Conservation (phyloP, 1,140 invertebrate genomes). For the Polypedilum vanderplanki region DNA sequence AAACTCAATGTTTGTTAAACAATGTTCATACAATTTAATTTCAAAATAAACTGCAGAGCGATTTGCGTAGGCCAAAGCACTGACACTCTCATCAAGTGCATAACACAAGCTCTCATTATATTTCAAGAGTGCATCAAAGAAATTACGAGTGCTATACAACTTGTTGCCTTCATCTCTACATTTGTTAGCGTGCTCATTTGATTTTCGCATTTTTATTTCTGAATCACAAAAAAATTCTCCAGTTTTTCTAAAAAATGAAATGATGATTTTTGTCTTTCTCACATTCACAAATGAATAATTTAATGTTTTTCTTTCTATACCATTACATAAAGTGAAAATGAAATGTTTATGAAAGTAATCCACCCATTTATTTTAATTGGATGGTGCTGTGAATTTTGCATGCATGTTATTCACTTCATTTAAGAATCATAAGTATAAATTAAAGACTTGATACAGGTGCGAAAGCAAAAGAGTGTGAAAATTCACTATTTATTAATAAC, state of each 20-base stretch:
- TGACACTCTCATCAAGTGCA: background rate
- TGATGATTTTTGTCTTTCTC: too few species aligned
- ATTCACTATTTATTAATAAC: too few species aligned
- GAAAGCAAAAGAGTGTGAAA: too few species aligned
- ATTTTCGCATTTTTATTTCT: background rate
- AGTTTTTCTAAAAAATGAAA: background rate
- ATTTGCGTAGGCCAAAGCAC: constrained; percentile 29
- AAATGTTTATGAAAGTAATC: too few species aligned
- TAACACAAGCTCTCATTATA: constrained; percentile 30
- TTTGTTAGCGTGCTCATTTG: background rate
- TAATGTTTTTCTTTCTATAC: too few species aligned
- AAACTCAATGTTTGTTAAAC: constrained; percentile 27
- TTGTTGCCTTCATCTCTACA: background rate
- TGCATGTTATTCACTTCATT: too few species aligned
- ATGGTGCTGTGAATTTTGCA: too few species aligned
- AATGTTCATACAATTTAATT: constrained; percentile 23
- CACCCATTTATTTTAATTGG: too few species aligned
- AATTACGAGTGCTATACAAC: background rate
- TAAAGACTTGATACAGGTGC: too few species aligned
- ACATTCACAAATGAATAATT: too few species aligned
- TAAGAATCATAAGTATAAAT: too few species aligned
- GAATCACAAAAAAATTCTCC: background rate
- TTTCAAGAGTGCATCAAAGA: constrained; percentile 11
- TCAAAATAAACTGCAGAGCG: constrained; percentile 8
- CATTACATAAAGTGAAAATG: too few species aligned